A percentile compares a stretch with the other conserved stretches of the same genome.
Conservation (phyloP, 2,888 invertebrate genomes). For the Leptopilina myrica region DNA sequence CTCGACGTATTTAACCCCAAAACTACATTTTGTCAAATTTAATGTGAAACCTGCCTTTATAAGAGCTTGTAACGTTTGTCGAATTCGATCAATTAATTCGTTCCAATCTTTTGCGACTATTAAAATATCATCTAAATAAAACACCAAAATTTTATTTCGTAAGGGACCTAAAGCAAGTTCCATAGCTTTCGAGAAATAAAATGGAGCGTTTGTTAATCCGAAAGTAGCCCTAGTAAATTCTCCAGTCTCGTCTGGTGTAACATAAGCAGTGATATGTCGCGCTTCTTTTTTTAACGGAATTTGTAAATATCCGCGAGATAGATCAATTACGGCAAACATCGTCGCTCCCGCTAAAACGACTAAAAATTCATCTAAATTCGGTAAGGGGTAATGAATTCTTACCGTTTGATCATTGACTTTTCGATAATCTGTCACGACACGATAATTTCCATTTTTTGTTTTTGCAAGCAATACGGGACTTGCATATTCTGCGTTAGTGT, state of each 20-base stretch:
- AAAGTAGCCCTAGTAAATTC: conserved; percentile 62
- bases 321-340: conserved; percentile 38
- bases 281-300: conserved; percentile 49
- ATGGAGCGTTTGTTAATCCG: conserved; percentile 62
- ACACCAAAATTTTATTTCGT: conserved; percentile 45
- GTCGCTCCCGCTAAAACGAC: conserved; percentile 38
- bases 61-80: conserved; percentile 54
- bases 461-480: conserved; percentile 52
- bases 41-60: conserved; percentile 55
- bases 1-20: conserved; percentile 56
- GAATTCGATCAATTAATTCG: conserved; percentile 46
- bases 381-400: conserved; percentile 47
- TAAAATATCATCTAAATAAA: conserved; percentile 46
- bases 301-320: conserved; percentile 54
- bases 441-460: conserved; percentile 52
- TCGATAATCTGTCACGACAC: conserved; percentile 54
- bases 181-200: conserved; percentile 58
- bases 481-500: conserved; percentile 52
- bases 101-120: conserved; percentile 42
- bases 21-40: conserved; percentile 59
- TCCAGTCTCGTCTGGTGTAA: conserved; percentile 57
- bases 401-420: conserved; percentile 48
- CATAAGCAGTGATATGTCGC: conserved; percentile 51
- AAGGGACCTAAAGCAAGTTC: conserved; percentile 44
- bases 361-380: conserved; percentile 50